phyloP scores from a whole-genome alignment of 2,113 vertebrate species.

The Anhinga rufa region DNA sequence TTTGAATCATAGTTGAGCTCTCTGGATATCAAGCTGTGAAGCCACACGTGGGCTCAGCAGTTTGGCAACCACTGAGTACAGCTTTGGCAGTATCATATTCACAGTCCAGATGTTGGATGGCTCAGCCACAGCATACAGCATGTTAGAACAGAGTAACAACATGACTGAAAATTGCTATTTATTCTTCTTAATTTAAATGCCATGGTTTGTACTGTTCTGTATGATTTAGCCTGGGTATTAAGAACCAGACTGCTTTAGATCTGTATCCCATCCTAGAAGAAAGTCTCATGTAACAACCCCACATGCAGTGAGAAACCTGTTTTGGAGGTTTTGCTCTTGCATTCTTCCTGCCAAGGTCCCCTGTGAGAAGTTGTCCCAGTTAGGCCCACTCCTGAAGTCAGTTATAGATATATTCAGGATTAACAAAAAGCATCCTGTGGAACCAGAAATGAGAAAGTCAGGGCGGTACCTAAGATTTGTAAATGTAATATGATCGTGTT shows the following conservation, averaged over 20 bases:
- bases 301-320: background rate
- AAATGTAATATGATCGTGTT: background rate
- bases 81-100: slow-evolving; percentile 1
- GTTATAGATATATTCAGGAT: background rate
- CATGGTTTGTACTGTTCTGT: background rate
- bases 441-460: background rate
- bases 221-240: background rate
- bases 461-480: background rate
- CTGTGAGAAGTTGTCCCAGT: background rate
- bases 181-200: background rate
- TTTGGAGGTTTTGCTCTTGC: background rate
- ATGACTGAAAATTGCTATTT: background rate
- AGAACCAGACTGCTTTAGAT: background rate
- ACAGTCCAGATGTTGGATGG: slow-evolving; percentile 21
- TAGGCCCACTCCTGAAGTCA: background rate
- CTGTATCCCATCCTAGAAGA: background rate
- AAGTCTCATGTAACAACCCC: background rate
- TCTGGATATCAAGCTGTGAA: slow-evolving; percentile 41
- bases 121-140: background rate
- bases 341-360: background rate
- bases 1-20: slow-evolving; percentile 10
- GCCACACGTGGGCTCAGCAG: slow-evolving; percentile 3
- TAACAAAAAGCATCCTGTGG: background rate
- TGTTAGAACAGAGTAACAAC: background rate
- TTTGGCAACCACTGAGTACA: background rate